These are phyloP conservation scores for Lasioglossum pauxillum DNA, from an alignment of 2,888 invertebrate genomes.

Conservation along the genomic window DNA sequence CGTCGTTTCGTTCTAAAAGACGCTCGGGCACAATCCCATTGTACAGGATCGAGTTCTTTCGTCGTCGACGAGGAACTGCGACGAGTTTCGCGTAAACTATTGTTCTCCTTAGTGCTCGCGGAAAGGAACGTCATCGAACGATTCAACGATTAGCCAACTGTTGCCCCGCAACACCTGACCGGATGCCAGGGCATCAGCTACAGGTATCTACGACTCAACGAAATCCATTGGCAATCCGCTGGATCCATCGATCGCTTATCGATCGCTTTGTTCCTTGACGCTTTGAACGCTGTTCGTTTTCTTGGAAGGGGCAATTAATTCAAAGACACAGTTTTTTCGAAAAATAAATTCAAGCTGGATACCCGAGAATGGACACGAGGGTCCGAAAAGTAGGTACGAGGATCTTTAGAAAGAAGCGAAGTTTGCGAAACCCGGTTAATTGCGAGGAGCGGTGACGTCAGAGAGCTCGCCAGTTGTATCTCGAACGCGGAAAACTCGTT, in stretches of 20 bases:
- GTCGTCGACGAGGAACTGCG: background rate
- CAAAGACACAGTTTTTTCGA: background rate
- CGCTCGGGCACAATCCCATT: background rate
- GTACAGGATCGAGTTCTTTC: background rate
- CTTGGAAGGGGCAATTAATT: background rate
- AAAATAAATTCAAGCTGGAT: no score
- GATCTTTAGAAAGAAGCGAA: background rate
- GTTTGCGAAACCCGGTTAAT: slow-evolving; percentile 2
- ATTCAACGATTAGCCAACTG: slow-evolving; percentile 44
- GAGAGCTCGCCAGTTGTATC: background rate
- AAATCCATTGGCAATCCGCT: background rate
- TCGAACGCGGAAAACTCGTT: background rate
- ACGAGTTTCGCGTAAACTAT: slow-evolving; percentile 16
- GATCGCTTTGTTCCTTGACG: background rate
- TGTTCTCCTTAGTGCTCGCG: background rate
- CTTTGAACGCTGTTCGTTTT: background rate
- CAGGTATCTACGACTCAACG: background rate
- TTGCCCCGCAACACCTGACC: slow-evolving; percentile 40
- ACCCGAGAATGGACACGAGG: no score
- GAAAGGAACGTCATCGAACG: slow-evolving; percentile 19
- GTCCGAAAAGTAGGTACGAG: background rate
- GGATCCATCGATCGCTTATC: background rate
- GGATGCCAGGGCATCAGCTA: slow-evolving; percentile 19
- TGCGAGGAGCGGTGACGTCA: background rate
- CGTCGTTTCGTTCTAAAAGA: background rate